Evolutionary conservation across 1,140 invertebrate species (phyloP).

Genomic region (Trigoniulus corallinus): DNA sequence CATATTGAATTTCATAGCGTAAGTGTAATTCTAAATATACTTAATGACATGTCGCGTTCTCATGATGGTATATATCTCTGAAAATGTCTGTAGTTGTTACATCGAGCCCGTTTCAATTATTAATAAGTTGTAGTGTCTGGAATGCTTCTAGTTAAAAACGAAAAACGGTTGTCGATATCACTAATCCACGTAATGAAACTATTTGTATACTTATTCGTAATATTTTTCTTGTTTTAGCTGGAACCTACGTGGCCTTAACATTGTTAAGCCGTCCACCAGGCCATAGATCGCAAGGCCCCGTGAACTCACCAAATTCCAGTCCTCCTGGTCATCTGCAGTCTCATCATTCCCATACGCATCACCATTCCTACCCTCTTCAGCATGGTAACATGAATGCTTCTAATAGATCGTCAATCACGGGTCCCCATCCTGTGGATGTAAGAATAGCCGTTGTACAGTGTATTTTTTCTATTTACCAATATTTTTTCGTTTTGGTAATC

Average conservation of each 20-base stretch:
- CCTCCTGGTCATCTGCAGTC: background rate
- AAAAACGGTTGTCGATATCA: no score
- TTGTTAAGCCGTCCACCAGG: conserved; percentile 26
- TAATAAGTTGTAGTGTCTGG: no score
- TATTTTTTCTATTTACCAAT: background rate
- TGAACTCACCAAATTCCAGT: background rate
- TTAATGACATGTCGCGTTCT: no score
- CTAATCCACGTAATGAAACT: no score
- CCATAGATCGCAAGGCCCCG: conserved; percentile 5
- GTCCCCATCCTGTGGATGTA: conserved; percentile 76
- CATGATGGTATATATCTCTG: no score
- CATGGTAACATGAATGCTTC: conserved; percentile 3
- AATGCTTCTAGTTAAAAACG: no score
- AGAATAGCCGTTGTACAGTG: conserved; percentile 16
- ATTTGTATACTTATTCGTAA: background rate
- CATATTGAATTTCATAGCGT: no score
- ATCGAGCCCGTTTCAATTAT: no score
- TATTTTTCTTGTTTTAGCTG: conserved; percentile 21
- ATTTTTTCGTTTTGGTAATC: background rate
- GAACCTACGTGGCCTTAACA: conserved; percentile 31
- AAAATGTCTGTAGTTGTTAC: no score
- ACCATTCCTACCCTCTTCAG: background rate
- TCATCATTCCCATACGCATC: background rate
- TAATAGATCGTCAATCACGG: conserved; percentile 41
- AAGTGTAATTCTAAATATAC: no score